These are phyloP conservation scores for Agrenia bidenticulata DNA, from an alignment of 2,888 invertebrate species.

Conservation along the genomic window DNA sequence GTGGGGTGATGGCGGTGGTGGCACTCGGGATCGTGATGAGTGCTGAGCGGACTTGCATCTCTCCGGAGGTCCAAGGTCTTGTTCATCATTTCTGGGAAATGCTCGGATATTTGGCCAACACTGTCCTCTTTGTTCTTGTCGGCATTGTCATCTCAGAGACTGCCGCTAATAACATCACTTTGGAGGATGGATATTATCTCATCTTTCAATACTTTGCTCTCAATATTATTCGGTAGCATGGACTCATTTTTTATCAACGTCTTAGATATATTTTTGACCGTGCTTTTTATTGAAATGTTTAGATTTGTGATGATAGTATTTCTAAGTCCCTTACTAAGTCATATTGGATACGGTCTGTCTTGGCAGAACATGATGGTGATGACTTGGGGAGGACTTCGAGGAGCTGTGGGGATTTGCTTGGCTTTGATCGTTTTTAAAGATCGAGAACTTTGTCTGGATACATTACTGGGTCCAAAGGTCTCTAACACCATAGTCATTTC, in stretches of 20 bases:
- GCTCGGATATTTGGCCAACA: conserved; percentile 60
- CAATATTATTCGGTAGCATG: conserved; percentile 55
- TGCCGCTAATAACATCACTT: conserved; percentile 58
- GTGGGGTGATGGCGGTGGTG: conserved; percentile 59
- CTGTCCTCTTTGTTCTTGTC: conserved; percentile 64
- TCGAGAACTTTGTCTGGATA: conserved; percentile 54
- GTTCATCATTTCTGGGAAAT: conserved; percentile 58
- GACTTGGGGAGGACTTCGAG: conserved; percentile 66
- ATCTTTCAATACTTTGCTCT: conserved; percentile 57
- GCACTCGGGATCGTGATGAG: conserved; percentile 57
- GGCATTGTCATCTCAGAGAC: conserved; percentile 64
- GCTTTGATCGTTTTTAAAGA: conserved; percentile 62
- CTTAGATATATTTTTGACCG: too few relatives aligned
- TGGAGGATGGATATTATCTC: conserved; percentile 60
- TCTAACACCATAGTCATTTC: background rate
- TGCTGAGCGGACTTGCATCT: conserved; percentile 57
- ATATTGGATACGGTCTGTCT: conserved; percentile 63
- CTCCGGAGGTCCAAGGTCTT: conserved; percentile 58
- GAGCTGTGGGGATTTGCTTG: conserved; percentile 62
- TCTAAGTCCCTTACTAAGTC: conserved; percentile 61
- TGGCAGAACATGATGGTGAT: conserved; percentile 63
- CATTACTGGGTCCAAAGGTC: conserved; percentile 41
- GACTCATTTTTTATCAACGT: too few relatives aligned
- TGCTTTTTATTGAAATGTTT: too few relatives aligned
- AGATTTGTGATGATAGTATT: conserved; percentile 59